Evolutionary conservation across 2,113 vertebrate species (phyloP).

Genomic region (Vimba vimba): DNA sequence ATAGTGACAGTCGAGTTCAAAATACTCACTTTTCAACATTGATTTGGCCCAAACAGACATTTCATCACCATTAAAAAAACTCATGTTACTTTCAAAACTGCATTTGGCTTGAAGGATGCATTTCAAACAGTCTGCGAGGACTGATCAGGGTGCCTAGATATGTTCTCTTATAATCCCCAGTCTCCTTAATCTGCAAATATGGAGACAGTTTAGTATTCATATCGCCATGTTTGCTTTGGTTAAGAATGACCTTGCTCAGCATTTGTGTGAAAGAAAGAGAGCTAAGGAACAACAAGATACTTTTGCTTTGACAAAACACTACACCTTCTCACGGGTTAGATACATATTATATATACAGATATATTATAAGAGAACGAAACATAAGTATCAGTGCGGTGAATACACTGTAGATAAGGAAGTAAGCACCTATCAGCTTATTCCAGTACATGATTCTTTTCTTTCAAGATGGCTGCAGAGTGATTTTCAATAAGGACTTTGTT

Average conservation of each 20-base stretch:
- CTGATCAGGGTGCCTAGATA: slow-evolving; percentile 19
- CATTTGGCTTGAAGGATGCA: background rate
- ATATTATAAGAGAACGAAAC: background rate
- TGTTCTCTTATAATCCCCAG: slow-evolving; percentile 30
- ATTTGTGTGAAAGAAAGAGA: slow-evolving; percentile 56
- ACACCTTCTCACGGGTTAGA: background rate
- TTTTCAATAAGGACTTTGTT: background rate
- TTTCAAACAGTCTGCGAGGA: slow-evolving; percentile 12
- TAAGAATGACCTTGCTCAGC: slow-evolving; percentile 63
- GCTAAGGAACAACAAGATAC: background rate
- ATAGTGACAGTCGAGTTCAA: background rate
- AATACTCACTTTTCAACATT: background rate
- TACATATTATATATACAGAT: no score
- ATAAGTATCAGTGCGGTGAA: background rate
- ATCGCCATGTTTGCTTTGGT: slow-evolving; percentile 47
- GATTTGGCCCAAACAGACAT: background rate
- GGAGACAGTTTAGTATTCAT: slow-evolving; percentile 58
- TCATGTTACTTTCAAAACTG: background rate
- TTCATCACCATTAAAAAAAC: slow-evolving; percentile 10
- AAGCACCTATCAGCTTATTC: background rate
- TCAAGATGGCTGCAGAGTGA: no score
- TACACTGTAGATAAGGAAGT: background rate
- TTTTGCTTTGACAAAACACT: background rate
- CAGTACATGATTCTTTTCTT: background rate
- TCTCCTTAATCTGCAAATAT: slow-evolving; percentile 43